Conservation (phyloP, 2,888 invertebrate species). For the Cheilosia grossa region DNA sequence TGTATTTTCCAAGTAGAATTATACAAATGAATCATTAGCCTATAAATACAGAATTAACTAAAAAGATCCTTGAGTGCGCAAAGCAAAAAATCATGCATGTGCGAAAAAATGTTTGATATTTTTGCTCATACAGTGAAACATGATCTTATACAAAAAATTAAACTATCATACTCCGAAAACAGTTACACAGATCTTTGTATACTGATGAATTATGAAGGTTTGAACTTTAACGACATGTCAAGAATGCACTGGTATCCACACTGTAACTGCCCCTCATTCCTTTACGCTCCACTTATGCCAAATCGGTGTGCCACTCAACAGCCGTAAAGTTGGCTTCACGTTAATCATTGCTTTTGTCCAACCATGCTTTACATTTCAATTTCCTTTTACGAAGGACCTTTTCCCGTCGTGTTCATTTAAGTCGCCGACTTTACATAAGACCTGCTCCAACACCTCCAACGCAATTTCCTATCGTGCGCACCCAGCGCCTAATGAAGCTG, state of each 20-base stretch:
- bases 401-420: conserved; percentile 43
- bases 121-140: too few species aligned
- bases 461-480: conserved; percentile 8
- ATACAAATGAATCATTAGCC: too few species aligned
- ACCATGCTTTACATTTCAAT: conserved; percentile 33
- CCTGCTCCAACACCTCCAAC: conserved; percentile 23
- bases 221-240: neutral
- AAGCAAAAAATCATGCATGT: too few species aligned
- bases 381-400: conserved; percentile 24
- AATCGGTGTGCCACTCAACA: neutral
- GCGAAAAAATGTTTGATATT: too few species aligned
- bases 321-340: conserved; percentile 31
- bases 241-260: neutral
- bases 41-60: too few species aligned
- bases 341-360: conserved; percentile 42
- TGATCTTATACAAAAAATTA: too few species aligned
- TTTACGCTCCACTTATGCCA: neutral
- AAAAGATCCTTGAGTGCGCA: too few species aligned
- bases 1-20: too few species aligned
- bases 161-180: too few species aligned
- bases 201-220: too few species aligned
- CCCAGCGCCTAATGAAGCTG: conserved; percentile 35
- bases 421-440: conserved; percentile 18
- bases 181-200: too few species aligned
- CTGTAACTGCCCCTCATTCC: conserved; percentile 15